phyloP scores from a whole-genome alignment of 2,888 invertebrate species.

The Cecidostiba fungosa region DNA sequence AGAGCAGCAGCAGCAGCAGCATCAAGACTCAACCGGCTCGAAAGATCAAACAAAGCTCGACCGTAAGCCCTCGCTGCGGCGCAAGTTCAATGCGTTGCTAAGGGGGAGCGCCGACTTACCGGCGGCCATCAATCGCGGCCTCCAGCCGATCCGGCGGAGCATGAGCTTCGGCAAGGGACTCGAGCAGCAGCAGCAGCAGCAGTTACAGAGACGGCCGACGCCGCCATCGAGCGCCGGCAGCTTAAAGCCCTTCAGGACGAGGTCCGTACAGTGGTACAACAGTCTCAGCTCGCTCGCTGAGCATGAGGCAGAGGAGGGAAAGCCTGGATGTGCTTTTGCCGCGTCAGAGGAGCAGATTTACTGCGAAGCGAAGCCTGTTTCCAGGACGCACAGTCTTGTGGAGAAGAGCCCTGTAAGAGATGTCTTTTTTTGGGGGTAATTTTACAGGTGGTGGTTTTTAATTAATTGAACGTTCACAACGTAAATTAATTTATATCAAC shows the following conservation, averaged over 20 bases:
- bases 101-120: slow-evolving; percentile 75
- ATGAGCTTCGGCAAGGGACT: slow-evolving; percentile 76
- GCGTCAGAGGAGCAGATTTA: slow-evolving; percentile 48
- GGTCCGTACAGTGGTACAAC: slow-evolving; percentile 76
- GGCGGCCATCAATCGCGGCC: slow-evolving; percentile 75
- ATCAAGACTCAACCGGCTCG: background rate
- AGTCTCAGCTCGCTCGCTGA: slow-evolving; percentile 76
- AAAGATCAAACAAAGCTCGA: slow-evolving; percentile 67
- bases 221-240: slow-evolving; percentile 62
- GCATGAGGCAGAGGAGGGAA: slow-evolving; percentile 68
- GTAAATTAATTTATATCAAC: too few relatives aligned
- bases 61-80: slow-evolving; percentile 73
- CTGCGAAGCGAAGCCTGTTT: slow-evolving; percentile 65
- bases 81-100: slow-evolving; percentile 74
- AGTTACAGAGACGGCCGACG: slow-evolving; percentile 48
- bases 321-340: slow-evolving; percentile 33
- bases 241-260: slow-evolving; percentile 68
- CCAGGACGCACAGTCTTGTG: slow-evolving; percentile 71
- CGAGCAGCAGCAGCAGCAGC: slow-evolving; percentile 67
- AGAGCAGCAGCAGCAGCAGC: slow-evolving; percentile 2
- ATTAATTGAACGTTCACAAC: background rate
- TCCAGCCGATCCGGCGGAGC: slow-evolving; percentile 75
- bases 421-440: background rate
- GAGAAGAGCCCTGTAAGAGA: slow-evolving; percentile 72
- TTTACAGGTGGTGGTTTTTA: background rate